phyloP scores from a whole-genome alignment of 1,140 invertebrate species.

The Anastatus disparis region DNA sequence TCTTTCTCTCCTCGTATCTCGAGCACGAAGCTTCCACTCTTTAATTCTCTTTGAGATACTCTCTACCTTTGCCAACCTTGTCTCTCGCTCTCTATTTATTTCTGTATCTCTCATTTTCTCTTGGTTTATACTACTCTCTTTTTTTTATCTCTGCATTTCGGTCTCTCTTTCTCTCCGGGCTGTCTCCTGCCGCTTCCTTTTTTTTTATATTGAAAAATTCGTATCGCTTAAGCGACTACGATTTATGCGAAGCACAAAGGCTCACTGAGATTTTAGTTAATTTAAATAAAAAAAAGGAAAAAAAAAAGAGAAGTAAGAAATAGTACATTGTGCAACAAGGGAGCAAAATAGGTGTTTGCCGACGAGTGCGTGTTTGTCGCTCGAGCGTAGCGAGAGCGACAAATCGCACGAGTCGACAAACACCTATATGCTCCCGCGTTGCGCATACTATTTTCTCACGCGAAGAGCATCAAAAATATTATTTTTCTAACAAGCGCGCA shows the following conservation, averaged over 20 bases:
- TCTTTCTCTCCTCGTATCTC: background rate
- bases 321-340: too few species aligned
- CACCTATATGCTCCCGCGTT: too few species aligned
- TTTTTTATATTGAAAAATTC: slow-evolving; percentile 21
- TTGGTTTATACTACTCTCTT: background rate
- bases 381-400: too few species aligned
- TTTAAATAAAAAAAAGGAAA: slow-evolving; percentile 10
- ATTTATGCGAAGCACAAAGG: background rate
- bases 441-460: too few species aligned
- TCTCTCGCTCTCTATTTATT: slow-evolving; percentile 22
- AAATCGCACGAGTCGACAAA: too few species aligned
- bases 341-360: too few species aligned
- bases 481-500: too few species aligned
- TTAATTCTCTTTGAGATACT: slow-evolving; percentile 35
- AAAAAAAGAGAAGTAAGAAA: too few species aligned
- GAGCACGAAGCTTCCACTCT: slow-evolving; percentile 24
- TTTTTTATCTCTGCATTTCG: background rate
- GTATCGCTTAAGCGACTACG: background rate
- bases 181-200: background rate
- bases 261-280: slow-evolving; percentile 20
- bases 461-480: too few species aligned
- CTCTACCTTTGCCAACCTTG: slow-evolving; percentile 21
- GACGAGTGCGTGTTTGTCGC: too few species aligned
- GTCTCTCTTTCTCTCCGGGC: background rate
- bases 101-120: slow-evolving; percentile 13